A percentile compares a stretch with the other conserved stretches of the same genome.
Evolutionary conservation across 23 tunicate genomes (phyloP).

Genomic region (Ciona savignyi): DNA sequence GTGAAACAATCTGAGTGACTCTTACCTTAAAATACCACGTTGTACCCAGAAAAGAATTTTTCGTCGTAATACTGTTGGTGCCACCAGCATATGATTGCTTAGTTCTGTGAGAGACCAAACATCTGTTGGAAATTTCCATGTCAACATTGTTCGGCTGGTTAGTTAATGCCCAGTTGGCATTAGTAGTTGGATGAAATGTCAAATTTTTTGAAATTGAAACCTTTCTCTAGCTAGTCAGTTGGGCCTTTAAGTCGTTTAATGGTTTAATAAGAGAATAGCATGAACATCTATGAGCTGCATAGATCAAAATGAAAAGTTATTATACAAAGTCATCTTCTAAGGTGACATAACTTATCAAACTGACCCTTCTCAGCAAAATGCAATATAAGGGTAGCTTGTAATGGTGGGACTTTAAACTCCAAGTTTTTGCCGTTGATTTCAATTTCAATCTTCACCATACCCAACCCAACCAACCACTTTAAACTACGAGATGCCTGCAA

Average conservation of each 20-base stretch:
- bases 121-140: too few relatives aligned
- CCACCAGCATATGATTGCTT: conserved; percentile 34
- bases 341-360: conserved; percentile 3
- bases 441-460: conserved; percentile 69
- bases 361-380: conserved; percentile 61
- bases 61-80: conserved; percentile 51
- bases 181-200: too few relatives aligned
- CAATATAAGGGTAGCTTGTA: conserved; percentile 64
- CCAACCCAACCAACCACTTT: conserved; percentile 37
- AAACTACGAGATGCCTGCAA: conserved; percentile 65
- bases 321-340: too few relatives aligned
- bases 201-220: too few relatives aligned
- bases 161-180: too few relatives aligned
- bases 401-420: conserved; percentile 37
- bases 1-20: neutral
- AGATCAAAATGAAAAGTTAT: too few relatives aligned
- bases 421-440: conserved; percentile 49
- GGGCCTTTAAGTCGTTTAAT: too few relatives aligned
- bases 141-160: too few relatives aligned
- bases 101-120: conserved; percentile 52
- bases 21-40: conserved; percentile 75
- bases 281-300: too few relatives aligned
- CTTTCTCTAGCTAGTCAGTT: too few relatives aligned
- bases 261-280: too few relatives aligned
- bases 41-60: conserved; percentile 84